These are phyloP conservation scores for Pitangus sulphuratus DNA, from an alignment of 2,797 vertebrate genomes.

Conservation along the genomic window DNA sequence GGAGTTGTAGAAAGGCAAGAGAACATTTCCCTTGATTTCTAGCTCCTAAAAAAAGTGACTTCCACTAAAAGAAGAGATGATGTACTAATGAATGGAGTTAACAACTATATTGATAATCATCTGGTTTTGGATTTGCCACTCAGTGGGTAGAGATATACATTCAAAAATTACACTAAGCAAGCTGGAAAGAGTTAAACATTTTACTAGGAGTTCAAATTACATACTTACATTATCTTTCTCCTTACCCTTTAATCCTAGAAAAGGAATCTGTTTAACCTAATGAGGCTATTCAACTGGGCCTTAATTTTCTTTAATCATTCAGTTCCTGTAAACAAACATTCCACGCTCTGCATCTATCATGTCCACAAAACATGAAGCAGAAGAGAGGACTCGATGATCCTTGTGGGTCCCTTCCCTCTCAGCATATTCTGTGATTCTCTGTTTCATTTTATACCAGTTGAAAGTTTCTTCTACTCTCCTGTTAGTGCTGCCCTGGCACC, in stretches of 20 bases:
- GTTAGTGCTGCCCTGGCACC: accelerated
- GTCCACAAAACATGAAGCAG: not conserved
- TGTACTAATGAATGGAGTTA: not conserved
- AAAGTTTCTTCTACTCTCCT: not conserved
- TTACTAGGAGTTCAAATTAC: not conserved
- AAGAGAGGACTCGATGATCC: not conserved
- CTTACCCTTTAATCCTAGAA: not conserved
- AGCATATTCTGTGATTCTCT: not conserved
- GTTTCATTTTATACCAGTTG: not conserved
- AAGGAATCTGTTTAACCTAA: not conserved
- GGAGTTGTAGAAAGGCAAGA: not conserved
- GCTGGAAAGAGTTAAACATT: not conserved
- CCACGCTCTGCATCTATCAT: not conserved
- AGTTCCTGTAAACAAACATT: not conserved
- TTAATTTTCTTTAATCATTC: not conserved
- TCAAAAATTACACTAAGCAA: not conserved
- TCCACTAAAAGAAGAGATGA: not conserved
- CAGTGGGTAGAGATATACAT: not conserved
- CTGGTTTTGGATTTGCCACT: not conserved
- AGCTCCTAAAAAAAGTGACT: not conserved
- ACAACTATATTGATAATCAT: not conserved
- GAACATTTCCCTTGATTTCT: not conserved
- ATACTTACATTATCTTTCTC: not conserved
- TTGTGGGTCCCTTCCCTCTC: not conserved
- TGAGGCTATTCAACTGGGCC: not conserved